Conservation (phyloP, 1,140 invertebrate genomes). For the Drosophila jambulina region DNA sequence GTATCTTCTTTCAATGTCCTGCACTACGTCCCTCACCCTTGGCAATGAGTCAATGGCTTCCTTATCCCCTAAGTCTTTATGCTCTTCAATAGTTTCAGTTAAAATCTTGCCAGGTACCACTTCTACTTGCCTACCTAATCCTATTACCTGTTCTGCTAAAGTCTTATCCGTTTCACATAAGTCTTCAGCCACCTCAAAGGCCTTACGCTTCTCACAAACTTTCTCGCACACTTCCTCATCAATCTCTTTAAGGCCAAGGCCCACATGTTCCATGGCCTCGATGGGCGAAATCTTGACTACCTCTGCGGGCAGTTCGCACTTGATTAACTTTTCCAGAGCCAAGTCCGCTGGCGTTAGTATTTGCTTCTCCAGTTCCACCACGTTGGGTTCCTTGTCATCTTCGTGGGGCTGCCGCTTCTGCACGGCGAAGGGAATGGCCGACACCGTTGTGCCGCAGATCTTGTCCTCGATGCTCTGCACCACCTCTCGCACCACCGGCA, state of each 20-base stretch:
- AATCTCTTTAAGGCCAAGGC: slow-evolving; percentile 45
- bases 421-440: slow-evolving; percentile 72
- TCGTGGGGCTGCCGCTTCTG: slow-evolving; percentile 47
- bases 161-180: slow-evolving; percentile 78
- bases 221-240: slow-evolving; percentile 78
- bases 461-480: slow-evolving; percentile 80
- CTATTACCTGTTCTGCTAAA: slow-evolving; percentile 72
- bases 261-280: slow-evolving; percentile 53
- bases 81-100: slow-evolving; percentile 54
- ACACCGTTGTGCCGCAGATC: slow-evolving; percentile 53
- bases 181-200: slow-evolving; percentile 78
- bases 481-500: slow-evolving; percentile 70
- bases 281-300: slow-evolving; percentile 71
- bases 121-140: slow-evolving; percentile 61
- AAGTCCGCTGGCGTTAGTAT: slow-evolving; percentile 69
- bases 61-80: slow-evolving; percentile 67
- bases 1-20: slow-evolving; percentile 71
- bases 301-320: slow-evolving; percentile 56
- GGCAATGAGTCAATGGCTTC: slow-evolving; percentile 55
- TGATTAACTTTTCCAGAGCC: slow-evolving; percentile 54
- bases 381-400: slow-evolving; percentile 42
- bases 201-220: slow-evolving; percentile 70
- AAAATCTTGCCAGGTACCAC: slow-evolving; percentile 72
- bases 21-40: slow-evolving; percentile 71
- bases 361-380: slow-evolving; percentile 70